phyloP scores from a whole-genome alignment of 2,113 vertebrate species.

The Serilophus lunatus region DNA sequence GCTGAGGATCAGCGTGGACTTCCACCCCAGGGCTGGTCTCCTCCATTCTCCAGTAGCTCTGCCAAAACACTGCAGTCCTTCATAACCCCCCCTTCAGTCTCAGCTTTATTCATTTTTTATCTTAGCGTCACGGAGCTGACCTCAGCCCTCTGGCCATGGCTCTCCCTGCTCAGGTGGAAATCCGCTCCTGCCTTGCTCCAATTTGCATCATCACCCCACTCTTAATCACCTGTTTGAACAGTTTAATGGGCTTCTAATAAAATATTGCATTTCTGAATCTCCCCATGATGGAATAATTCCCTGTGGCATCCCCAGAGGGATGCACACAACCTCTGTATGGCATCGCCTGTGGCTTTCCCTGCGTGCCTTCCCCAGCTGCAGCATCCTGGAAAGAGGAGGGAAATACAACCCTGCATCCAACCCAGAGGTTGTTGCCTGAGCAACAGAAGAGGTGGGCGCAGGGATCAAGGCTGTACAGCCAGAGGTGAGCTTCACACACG shows the following conservation, averaged over 20 bases:
- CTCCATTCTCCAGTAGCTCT: not conserved
- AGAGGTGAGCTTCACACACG: not conserved
- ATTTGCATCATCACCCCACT: not conserved
- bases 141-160: not conserved
- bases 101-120: not conserved
- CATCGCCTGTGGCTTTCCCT: rapidly evolving
- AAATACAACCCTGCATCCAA: not conserved
- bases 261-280: not conserved
- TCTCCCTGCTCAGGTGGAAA: not conserved
- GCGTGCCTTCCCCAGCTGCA: not conserved
- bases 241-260: not conserved
- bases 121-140: rapidly evolving
- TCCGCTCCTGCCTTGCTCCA: rapidly evolving
- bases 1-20: not conserved
- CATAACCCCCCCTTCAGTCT: not conserved
- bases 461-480: not conserved
- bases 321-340: rapidly evolving
- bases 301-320: rapidly evolving
- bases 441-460: not conserved
- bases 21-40: not conserved
- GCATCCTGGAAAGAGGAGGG: not conserved
- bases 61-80: not conserved
- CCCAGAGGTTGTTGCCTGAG: slow-evolving; percentile 63
- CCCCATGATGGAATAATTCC: not conserved
- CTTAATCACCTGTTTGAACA: not conserved